phyloP scores from a whole-genome alignment of 2,113 vertebrate genomes.

The Callithrix jacchus region DNA sequence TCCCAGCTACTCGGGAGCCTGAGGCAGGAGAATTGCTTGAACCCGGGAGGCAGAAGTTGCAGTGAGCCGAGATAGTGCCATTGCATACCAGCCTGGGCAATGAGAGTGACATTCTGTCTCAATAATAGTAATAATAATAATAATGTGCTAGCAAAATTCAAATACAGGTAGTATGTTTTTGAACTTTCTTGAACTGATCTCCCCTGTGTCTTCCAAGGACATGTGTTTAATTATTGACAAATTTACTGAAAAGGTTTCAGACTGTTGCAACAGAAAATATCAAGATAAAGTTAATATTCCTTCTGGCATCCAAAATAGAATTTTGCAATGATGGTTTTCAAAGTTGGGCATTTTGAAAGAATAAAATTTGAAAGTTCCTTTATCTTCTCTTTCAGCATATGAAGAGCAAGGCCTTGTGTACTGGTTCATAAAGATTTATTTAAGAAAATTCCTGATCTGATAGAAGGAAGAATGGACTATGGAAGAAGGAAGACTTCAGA shows the following conservation, averaged over 20 bases:
- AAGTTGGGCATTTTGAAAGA: background rate
- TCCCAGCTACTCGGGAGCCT: no score
- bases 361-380: background rate
- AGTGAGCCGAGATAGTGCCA: no score
- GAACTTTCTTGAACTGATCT: background rate
- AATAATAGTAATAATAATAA: background rate
- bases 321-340: background rate
- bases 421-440: background rate
- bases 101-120: no score
- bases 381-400: background rate
- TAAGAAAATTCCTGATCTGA: background rate
- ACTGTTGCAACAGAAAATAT: background rate
- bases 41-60: no score
- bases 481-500: background rate
- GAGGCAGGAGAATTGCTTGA: no score
- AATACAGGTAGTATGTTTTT: background rate
- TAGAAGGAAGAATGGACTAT: background rate
- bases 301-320: background rate
- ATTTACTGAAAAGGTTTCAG: background rate
- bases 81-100: no score
- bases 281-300: background rate
- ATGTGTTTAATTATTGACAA: background rate
- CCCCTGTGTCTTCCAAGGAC: background rate
- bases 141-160: background rate
- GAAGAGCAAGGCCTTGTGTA: background rate